Evolutionary conservation across 2,113 vertebrate genomes (phyloP), one percentile per base, ranked within the genome.

Genomic region (Ceuthmochares aereus): DNA sequence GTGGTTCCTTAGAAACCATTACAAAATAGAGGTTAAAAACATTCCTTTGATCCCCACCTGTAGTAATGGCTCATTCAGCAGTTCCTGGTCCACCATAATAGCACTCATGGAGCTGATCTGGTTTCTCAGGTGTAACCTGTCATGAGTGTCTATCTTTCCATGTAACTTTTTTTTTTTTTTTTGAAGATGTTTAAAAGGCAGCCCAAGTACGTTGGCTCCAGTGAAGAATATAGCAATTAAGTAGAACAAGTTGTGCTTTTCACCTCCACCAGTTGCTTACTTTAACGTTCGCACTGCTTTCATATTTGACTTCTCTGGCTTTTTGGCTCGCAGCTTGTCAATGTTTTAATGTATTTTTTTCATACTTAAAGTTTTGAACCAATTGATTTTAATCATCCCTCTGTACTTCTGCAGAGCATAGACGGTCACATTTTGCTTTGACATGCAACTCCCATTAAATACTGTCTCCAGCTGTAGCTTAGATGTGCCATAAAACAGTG

Each of bases 401-500:
- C 27, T 88, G 68, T 95, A 78, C 47, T 62, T 90, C 25, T 81
- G 84, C 51, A 62, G 83, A 90, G 55, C 20, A 21, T 74, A 56
- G 23, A 37, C 40, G 72, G 68, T 84, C 87, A 75, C 52, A 13
- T 80, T 84, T 84, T 94, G 82, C 81, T 84, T 63, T 89, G 84
- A 70, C 12, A 4, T 88, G 83, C 89, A 95, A 81, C 69, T 87
- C 93, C 91, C 95, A 49, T 87, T 90, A 86, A 94, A 91, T 92
- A 40, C 42, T 87, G 84, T 95, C 76, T 96, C 79, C 64, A 92
- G 95, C 81, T 92, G 51, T 93, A 94, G 95, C 76, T 95, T 94
- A 96, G 90, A 96, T 96, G 83, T 97, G 87, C 95, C 94, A 70
- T 96, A 94, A 88, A 92, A 84, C 95, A 72, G 82, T 90, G 81